Percentiles rank a stretch among this genome's conserved stretches.
Conservation (phyloP, 2,797 vertebrate species). For the Hozukius guyotensis region DNA sequence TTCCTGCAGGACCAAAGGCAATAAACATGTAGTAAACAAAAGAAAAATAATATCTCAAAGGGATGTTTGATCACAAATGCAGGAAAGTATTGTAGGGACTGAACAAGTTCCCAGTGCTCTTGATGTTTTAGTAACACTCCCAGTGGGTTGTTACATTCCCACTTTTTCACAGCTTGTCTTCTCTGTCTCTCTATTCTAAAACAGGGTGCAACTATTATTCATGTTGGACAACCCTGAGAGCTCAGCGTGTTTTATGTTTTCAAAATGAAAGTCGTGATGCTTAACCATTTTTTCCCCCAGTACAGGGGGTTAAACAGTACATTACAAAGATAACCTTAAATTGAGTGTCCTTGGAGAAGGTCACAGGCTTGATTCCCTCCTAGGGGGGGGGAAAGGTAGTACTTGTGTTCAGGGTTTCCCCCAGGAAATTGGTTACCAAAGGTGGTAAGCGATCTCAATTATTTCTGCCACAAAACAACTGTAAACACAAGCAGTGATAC, state of each 20-base stretch:
- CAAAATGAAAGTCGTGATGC: background rate
- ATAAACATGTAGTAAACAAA: background rate
- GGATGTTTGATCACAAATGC: background rate
- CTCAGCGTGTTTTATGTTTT: background rate
- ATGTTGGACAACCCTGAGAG: background rate
- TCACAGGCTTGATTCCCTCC: background rate
- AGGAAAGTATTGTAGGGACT: background rate
- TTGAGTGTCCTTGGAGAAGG: background rate
- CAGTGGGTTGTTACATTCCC: background rate
- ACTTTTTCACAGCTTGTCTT: background rate
- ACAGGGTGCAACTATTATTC: background rate
- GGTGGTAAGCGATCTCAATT: no score
- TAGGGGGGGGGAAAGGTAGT: background rate
- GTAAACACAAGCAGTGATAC: no score
- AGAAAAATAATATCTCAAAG: background rate
- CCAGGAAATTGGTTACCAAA: background rate
- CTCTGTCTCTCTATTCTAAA: slow-evolving; percentile 1
- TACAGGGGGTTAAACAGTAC: no score
- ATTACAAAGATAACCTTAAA: no score
- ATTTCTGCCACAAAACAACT: no score
- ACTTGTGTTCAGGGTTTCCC: background rate
- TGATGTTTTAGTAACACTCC: background rate
- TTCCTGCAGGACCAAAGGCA: background rate
- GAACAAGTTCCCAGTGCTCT: background rate
- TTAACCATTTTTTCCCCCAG: background rate